Percentiles rank a stretch among this genome's conserved stretches.
Conservation (phyloP, 2,797 vertebrate species). For the Hippoglossus hippoglossus region DNA sequence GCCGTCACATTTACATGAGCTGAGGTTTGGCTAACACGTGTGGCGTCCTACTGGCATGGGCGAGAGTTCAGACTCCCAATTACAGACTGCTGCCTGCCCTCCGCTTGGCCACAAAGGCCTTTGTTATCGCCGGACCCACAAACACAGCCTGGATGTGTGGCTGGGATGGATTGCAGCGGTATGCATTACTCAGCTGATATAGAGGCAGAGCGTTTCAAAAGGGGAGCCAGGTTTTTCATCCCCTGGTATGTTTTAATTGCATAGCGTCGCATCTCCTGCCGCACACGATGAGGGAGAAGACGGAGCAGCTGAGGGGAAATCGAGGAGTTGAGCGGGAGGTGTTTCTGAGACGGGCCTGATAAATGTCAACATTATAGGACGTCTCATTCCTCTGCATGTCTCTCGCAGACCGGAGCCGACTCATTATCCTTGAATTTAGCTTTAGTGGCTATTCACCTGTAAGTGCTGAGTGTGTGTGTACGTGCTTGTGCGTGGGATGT, state of each 20-base stretch:
- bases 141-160: constrained; percentile 70
- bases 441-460: constrained; percentile 62
- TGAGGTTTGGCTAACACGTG: constrained; percentile 65
- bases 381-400: constrained; percentile 71
- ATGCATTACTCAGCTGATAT: constrained; percentile 74
- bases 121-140: constrained; percentile 81
- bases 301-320: constrained; percentile 31
- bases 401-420: constrained; percentile 50
- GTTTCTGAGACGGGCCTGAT: constrained; percentile 76
- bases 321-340: constrained; percentile 56
- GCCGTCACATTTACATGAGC: constrained; percentile 59
- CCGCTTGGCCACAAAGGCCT: constrained; percentile 77
- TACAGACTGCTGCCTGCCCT: constrained; percentile 76
- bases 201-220: constrained; percentile 75
- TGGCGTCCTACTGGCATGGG: constrained; percentile 68
- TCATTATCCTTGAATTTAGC: constrained; percentile 73
- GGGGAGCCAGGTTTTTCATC: constrained; percentile 73
- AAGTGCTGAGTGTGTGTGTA: constrained; percentile 31
- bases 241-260: constrained; percentile 83
- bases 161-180: constrained; percentile 72
- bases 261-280: constrained; percentile 55
- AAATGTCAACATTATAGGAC: constrained; percentile 77
- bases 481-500: constrained; percentile 18
- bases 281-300: constrained; percentile 61
- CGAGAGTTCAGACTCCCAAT: constrained; percentile 78